phyloP scores from a whole-genome alignment of 2,888 invertebrate genomes.

The Apamea sordens region DNA sequence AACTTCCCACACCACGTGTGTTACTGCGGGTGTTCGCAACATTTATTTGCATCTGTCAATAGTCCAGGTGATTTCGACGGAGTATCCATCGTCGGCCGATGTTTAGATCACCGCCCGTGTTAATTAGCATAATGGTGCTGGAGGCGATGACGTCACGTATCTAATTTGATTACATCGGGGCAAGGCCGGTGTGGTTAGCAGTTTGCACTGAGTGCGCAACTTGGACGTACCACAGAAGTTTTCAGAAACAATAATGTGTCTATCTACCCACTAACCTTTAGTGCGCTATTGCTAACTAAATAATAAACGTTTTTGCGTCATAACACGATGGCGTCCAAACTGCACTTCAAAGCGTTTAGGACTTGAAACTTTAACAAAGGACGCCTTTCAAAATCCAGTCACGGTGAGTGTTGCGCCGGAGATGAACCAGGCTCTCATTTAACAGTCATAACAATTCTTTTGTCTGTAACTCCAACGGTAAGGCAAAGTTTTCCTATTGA shows the following conservation, averaged over 20 bases:
- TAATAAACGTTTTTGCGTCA: conserved; percentile 64
- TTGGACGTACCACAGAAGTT: conserved; percentile 26
- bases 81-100: conserved; percentile 59
- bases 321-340: conserved; percentile 68
- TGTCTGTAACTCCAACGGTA: conserved; percentile 59
- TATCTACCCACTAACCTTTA: conserved; percentile 37
- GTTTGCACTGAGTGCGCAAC: conserved; percentile 73
- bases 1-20: neutral
- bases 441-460: conserved; percentile 63
- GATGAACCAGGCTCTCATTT: conserved; percentile 73
- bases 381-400: conserved; percentile 73
- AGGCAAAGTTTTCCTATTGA: conserved; percentile 46
- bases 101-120: conserved; percentile 74
- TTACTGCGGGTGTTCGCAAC: neutral
- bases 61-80: conserved; percentile 55
- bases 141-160: conserved; percentile 82
- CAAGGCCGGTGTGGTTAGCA: conserved; percentile 83
- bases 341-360: conserved; percentile 73
- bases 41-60: conserved; percentile 53
- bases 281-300: conserved; percentile 48
- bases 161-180: conserved; percentile 86
- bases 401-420: conserved; percentile 69
- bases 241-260: conserved; percentile 40
- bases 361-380: conserved; percentile 75
- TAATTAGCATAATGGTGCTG: conserved; percentile 83